Evolutionary conservation across 2,888 invertebrate genomes (phyloP), one percentile per base, ranked within the genome.

Genomic region (Creontiades dilutus): DNA sequence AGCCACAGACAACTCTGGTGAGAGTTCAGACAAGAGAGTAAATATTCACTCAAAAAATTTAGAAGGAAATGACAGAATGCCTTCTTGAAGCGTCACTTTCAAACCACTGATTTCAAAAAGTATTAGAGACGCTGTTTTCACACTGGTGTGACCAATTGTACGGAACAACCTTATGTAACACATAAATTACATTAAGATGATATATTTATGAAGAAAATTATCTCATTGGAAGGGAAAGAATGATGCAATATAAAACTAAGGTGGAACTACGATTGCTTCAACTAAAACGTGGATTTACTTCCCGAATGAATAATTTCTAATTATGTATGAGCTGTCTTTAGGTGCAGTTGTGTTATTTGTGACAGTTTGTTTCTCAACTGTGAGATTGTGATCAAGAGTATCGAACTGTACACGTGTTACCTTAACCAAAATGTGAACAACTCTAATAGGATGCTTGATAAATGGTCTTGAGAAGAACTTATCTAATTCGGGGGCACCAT

Each of bases 401-500:
- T n/a, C n/a, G n/a, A 7, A 37, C 37, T 37, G 3, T 2, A 37
- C 37, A 37, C 37, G 37, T 37, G 37, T 37, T 37, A 37, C 7
- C 37, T 37, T 37, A 37, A 52, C 52, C 52, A 12, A 52, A 52
- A 52, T 52, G 1, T 12, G 52, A 52, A 52, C 52, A 7, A 52
- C 2, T 5, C 13, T 12, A 16, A 52, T 37, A 52, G 52, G 2
- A 2, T 2, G 1, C 52, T 52, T 52, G 61, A 61, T 61, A n/a
- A 61, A 61, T 61, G 61, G 61, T 61, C 16, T 52, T 61, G 3
- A 0, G 2, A 9, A 16, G 61, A 19, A 16, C 28, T 23, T 46
- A 78, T 78, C 78, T 78, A 23, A 28, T 78, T 13, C 78, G 16
- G 28, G 46, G 28, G 78, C 37, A 78, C 46, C 78, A 37, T 78